Evolutionary conservation across 2,113 vertebrate species (phyloP), one percentile per base, ranked within the genome.

Genomic region (Strix aluco): DNA sequence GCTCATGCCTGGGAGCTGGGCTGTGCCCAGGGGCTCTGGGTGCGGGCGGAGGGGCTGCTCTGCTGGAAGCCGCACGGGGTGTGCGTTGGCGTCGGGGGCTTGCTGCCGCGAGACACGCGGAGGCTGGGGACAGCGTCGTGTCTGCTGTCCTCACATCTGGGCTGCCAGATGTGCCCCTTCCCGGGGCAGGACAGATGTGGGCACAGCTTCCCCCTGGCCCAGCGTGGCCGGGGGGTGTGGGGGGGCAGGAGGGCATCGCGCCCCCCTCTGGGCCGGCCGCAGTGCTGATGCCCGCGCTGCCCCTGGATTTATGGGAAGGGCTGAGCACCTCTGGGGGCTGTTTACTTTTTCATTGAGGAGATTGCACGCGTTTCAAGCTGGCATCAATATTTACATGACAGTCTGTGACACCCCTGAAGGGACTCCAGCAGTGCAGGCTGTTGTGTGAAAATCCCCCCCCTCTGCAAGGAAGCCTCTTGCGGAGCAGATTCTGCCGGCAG

Each of bases 221-320:
- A 15, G 36, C 0, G 0, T 15, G 58, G 34, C 30, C 0, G 25
- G n/a, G 40, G n/a, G 2, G 20, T 4, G 8, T 3, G 17, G 9
- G 49, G 16, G 18, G 2, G 5, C 1, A 4, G 26, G n/a, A 32
- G 36, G n/a, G 4, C 59, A 22, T 16, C 2, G 2, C 3, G 17
- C 30, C 62, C 36, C 0, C 0, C 40, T 61, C 51, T n/a, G 0
- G 0, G 44, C 57, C 34, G 62, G 46, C 3, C 2, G 2, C 30
- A 1, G 70, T 1, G 22, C 78, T 32, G 57, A 7, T 30, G 55
- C 65, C 29, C 0, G 0, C 11, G 0, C 66, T 38, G 75, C 38
- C 32, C 61, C n/a, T 46, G 61, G 40, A 2, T 30, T 22, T 34
- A 5, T 16, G 1, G 1, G 15, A 15, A 15, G 52, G 57, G 25